These are phyloP conservation scores for Nasonia giraulti DNA, from an alignment of 1,140 invertebrate species.

Conservation along the genomic window DNA sequence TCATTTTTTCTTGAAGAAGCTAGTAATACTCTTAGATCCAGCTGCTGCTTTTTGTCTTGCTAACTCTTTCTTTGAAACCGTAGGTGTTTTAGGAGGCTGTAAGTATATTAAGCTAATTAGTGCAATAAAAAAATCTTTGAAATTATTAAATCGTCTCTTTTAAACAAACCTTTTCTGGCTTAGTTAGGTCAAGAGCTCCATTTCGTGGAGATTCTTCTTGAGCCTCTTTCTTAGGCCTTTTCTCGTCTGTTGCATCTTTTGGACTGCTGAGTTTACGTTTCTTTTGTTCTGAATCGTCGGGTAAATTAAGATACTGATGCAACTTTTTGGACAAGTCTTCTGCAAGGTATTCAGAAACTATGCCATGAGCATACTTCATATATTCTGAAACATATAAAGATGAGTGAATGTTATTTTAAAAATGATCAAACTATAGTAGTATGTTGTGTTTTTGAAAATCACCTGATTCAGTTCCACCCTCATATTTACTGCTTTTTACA, in stretches of 20 bases:
- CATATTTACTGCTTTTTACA: slow-evolving; percentile 77
- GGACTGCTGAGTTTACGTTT: slow-evolving; percentile 76
- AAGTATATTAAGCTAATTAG: slow-evolving; percentile 44
- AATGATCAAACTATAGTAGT: background rate
- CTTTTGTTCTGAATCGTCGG: slow-evolving; percentile 75
- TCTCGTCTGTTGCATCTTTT: slow-evolving; percentile 63
- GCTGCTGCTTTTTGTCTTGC: slow-evolving; percentile 82
- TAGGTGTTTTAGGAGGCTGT: slow-evolving; percentile 70
- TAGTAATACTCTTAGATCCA: slow-evolving; percentile 83
- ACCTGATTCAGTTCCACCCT: slow-evolving; percentile 71
- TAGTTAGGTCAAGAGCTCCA: slow-evolving; percentile 65
- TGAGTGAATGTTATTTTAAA: background rate
- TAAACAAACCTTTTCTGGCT: slow-evolving; percentile 67
- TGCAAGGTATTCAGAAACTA: slow-evolving; percentile 81
- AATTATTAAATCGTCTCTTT: background rate
- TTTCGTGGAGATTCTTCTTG: slow-evolving; percentile 59
- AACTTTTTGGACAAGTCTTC: slow-evolving; percentile 79
- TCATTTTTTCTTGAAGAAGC: slow-evolving; percentile 80
- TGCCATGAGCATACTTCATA: slow-evolving; percentile 80
- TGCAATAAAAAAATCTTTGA: background rate
- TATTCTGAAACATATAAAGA: slow-evolving; percentile 75
- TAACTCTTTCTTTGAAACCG: slow-evolving; percentile 80
- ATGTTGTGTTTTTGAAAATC: slow-evolving; percentile 38
- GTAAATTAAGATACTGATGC: slow-evolving; percentile 77
- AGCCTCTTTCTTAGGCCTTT: slow-evolving; percentile 65